Conservation (phyloP, 2,797 vertebrate genomes). For the Euphonia xanthogaster region DNA sequence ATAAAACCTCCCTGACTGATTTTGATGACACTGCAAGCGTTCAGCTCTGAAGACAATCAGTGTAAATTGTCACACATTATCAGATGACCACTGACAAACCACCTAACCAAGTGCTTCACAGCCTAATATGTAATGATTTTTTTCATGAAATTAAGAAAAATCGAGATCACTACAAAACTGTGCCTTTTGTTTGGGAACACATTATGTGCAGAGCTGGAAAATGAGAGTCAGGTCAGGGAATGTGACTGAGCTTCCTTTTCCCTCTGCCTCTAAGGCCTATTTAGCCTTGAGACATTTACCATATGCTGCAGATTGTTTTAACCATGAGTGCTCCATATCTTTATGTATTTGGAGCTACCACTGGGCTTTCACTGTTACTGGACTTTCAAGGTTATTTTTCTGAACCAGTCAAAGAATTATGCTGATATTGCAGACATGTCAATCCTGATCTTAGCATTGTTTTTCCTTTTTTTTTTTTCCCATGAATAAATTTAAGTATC, state of each 20-base stretch:
- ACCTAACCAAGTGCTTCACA: not conserved
- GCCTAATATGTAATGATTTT: not conserved
- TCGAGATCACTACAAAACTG: not conserved
- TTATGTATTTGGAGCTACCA: not conserved
- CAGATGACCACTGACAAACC: not conserved
- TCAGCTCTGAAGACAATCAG: not conserved
- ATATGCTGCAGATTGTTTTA: not conserved
- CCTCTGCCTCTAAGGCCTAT: not conserved
- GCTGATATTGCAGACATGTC: not conserved
- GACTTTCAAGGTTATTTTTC: not conserved
- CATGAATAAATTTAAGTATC: not conserved
- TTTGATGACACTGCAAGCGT: not conserved
- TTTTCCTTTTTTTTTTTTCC: fast-evolving
- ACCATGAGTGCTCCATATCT: not conserved
- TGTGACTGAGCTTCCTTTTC: not conserved
- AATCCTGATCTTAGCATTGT: not conserved
- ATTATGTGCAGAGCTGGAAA: not conserved
- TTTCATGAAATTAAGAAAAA: not conserved
- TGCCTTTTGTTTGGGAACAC: not conserved
- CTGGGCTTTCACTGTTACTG: not conserved
- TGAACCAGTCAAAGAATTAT: not conserved
- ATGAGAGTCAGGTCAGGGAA: not conserved
- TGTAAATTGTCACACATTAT: not conserved
- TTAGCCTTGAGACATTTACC: not conserved
- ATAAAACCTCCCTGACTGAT: not conserved